Conservation (phyloP, 2,113 vertebrate species). For the Brachionichthys hirsutus region DNA sequence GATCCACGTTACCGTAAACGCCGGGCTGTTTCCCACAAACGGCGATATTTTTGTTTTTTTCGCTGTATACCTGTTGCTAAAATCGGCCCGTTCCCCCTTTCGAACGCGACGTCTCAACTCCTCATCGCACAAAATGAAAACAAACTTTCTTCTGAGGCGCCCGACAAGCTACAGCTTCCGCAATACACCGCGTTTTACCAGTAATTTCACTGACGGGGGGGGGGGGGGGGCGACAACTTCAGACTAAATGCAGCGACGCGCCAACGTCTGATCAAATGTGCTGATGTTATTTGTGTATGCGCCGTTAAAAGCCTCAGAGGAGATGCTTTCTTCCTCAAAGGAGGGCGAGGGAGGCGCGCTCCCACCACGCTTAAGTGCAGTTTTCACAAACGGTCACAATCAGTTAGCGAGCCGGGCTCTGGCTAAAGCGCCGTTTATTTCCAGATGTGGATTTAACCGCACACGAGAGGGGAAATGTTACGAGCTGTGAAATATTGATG, state of each 20-base stretch:
- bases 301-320: conserved; percentile 46
- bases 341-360: background rate
- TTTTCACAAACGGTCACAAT: conserved; percentile 71
- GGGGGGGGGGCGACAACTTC: too few relatives aligned
- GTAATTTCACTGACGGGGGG: conserved; percentile 51
- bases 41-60: conserved; percentile 20
- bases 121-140: conserved; percentile 42
- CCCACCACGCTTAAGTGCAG: conserved; percentile 39
- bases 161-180: conserved; percentile 22
- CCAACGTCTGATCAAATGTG: conserved; percentile 56
- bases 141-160: conserved; percentile 17
- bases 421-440: conserved; percentile 54
- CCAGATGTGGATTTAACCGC: conserved; percentile 59
- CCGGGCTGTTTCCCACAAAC: too few relatives aligned
- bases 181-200: conserved; percentile 7
- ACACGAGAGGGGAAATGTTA: conserved; percentile 71
- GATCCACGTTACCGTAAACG: conserved; percentile 4
- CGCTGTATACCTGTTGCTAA: conserved; percentile 32
- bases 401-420: conserved; percentile 67
- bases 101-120: conserved; percentile 42
- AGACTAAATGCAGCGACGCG: conserved; percentile 5
- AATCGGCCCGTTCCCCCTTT: conserved; percentile 26
- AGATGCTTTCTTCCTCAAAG: conserved; percentile 46
- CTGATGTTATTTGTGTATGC: conserved; percentile 62
- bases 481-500: conserved; percentile 79